Evolutionary conservation across 2,113 vertebrate species (phyloP).

Genomic region (Cebidichthys violaceus): DNA sequence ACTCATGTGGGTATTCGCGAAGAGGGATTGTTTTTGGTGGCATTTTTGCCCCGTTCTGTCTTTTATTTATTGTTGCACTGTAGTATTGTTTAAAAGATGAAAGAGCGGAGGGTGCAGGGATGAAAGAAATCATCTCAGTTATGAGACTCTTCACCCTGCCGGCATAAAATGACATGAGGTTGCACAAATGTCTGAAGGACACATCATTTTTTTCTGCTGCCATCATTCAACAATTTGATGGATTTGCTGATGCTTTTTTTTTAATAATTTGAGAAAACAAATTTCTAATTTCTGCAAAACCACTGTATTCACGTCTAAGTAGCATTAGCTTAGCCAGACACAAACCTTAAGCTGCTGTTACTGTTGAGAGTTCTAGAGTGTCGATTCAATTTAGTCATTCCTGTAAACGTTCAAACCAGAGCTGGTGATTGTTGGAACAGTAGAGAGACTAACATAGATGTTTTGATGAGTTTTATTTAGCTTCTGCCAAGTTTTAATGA

Average conservation of each 20-base stretch:
- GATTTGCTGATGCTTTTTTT: background rate
- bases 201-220: background rate
- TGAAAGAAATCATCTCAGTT: background rate
- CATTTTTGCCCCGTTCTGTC: background rate
- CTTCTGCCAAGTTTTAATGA: background rate
- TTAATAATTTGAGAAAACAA: background rate
- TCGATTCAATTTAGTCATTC: background rate
- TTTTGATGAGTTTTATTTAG: no score
- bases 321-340: background rate
- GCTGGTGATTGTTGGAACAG: background rate
- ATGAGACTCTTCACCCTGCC: background rate
- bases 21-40: background rate
- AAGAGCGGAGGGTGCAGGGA: background rate
- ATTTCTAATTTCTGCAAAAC: background rate
- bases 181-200: background rate
- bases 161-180: background rate
- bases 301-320: background rate
- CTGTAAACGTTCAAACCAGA: background rate
- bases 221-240: background rate
- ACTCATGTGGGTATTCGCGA: background rate
- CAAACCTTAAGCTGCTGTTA: background rate
- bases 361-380: background rate
- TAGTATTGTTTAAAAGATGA: background rate
- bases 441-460: background rate
- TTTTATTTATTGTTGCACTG: background rate